Evolutionary conservation across 2,797 vertebrate species (phyloP).

Genomic region (Platyrinchus mystaceus): DNA sequence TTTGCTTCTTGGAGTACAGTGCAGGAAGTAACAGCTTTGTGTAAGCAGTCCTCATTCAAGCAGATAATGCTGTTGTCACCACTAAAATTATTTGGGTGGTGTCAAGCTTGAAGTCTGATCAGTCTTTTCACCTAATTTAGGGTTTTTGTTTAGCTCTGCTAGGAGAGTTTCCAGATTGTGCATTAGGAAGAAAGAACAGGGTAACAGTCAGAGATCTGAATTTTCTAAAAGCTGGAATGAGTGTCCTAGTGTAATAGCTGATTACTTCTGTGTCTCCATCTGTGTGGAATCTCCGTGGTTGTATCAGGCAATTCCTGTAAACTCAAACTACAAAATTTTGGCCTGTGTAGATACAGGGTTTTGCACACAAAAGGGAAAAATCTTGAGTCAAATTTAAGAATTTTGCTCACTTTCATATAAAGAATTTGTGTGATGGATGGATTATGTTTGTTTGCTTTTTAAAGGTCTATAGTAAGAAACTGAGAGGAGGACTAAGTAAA

Average conservation of each 20-base stretch:
- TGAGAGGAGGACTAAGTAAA: background rate
- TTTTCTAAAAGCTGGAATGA: background rate
- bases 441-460: background rate
- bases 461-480: background rate
- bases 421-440: background rate
- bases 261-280: background rate
- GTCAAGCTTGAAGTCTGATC: background rate
- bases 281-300: background rate
- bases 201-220: background rate
- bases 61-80: background rate
- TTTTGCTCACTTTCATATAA: background rate
- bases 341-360: background rate
- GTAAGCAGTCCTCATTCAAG: background rate
- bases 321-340: background rate
- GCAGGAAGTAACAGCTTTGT: background rate
- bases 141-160: background rate
- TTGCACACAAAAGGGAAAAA: background rate
- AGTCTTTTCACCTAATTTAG: background rate
- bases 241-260: background rate
- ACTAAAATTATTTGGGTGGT: background rate
- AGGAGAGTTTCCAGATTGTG: background rate
- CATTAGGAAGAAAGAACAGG: background rate
- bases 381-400: background rate
- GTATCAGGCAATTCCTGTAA: background rate
- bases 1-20: background rate